Base-by-base conservation (phyloP, 2,888 invertebrate genomes). In the Malacosoma neustria region DNA sequence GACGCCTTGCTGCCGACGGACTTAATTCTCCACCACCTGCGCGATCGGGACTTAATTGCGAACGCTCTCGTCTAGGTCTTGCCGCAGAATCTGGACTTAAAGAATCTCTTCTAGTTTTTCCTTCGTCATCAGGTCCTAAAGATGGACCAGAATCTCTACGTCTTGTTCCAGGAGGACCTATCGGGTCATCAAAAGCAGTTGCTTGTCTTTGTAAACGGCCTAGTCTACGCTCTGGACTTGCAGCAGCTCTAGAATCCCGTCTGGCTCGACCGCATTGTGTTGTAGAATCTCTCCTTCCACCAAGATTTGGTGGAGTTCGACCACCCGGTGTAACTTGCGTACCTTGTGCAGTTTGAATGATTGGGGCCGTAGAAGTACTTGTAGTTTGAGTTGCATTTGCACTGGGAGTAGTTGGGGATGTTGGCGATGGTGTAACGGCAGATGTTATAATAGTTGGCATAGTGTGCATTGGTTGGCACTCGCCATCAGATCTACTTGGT, bases 21-120 rank as follows among this genome's bases (percentile, higher is more conserved):
- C 94, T 94, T 41, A 92, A 87, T 48, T 95, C 95, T 6, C 94
- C 88, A 48, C 93, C 93, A n/a, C 92, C 91, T 36, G 90, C 90
- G 38, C 94, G 87, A 61, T 94, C 95, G 0, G 95, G 94, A 48
- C 94, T 94, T 35, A 94, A 67, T 64, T 93, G 93, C 0, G 92
- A 89, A 29, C 92, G 87, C 1, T 95, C 95, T 48, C 95, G 93
- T 32, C 94, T 87, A 13, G 89, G 87, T 36, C 92, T 75, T 2
- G 93, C 92, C 3, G 96, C 95, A 43, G 95, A 95, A 68, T 96
- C 96, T 0, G 96, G 96, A 45, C 95, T 95, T n/a, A 96, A 72
- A 0, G 95, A 95, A 63, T 96, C 96, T 32, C 95, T 87, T 12
- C 95, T 87, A 0, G 93, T 93, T 31, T 92, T 87, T 35, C 93